Conservation (phyloP, 2,888 invertebrate species). For the Alentia gelatinosa region DNA sequence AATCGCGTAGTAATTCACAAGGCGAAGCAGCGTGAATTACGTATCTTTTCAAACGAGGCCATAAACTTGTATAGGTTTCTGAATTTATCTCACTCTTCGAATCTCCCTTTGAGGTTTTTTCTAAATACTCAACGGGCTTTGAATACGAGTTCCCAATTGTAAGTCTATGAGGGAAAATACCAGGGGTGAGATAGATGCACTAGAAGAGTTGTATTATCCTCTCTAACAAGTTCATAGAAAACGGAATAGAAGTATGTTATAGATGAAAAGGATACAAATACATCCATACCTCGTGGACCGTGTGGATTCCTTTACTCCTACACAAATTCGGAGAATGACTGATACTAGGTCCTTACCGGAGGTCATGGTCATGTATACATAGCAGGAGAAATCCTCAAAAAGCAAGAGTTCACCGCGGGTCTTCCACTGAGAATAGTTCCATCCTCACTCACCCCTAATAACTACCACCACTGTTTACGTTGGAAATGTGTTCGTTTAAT, state of each 20-base stretch:
- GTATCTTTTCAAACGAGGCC: too few species aligned
- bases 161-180: too few species aligned
- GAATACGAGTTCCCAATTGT: too few species aligned
- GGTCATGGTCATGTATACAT: not conserved
- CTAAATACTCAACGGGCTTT: not conserved
- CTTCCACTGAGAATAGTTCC: not conserved
- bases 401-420: too few species aligned
- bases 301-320: not conserved
- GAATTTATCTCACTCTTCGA: not conserved
- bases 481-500: not conserved
- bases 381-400: not conserved
- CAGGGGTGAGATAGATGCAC: not conserved
- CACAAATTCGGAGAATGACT: not conserved
- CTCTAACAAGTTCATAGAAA: not conserved
- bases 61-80: too few species aligned
- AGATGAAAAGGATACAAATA: too few species aligned
- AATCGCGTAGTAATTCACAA: too few species aligned
- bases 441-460: not conserved
- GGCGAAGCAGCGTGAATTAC: too few species aligned
- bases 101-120: not conserved
- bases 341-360: not conserved
- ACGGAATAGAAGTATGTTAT: not conserved
- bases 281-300: not conserved
- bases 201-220: not conserved
- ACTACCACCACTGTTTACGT: not conserved